Percentiles rank a stretch among this genome's conserved stretches.
Evolutionary conservation across 2,797 vertebrate species (phyloP).

Genomic region (Melanotaenia maccullochi): DNA sequence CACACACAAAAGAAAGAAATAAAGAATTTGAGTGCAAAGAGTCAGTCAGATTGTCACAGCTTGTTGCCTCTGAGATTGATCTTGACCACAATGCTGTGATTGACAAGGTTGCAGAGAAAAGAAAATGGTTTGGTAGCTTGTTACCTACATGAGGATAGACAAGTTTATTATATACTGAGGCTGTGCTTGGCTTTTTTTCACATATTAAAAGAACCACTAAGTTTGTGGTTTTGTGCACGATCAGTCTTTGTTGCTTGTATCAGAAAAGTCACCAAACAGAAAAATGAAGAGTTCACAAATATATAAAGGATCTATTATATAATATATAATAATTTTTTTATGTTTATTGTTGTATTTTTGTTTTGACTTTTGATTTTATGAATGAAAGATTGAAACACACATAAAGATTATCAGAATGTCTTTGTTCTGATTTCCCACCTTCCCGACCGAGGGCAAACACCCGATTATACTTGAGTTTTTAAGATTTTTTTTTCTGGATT

Average conservation of each 20-base stretch:
- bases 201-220: not conserved
- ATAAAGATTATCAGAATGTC: no score
- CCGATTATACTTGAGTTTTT: no score
- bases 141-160: conserved; percentile 4
- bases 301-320: no score
- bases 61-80: conserved; percentile 13
- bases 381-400: not conserved
- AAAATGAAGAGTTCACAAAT: no score
- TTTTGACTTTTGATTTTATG: no score
- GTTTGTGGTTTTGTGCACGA: not conserved
- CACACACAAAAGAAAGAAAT: no score
- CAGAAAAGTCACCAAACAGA: no score
- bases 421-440: no score
- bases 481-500: no score
- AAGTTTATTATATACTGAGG: conserved; percentile 3
- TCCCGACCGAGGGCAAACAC: no score
- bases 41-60: conserved; percentile 10
- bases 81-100: conserved; percentile 4
- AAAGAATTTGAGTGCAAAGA: conserved; percentile 1
- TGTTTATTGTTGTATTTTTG: not conserved
- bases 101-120: conserved; percentile 6
- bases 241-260: no score
- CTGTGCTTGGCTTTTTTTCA: not conserved
- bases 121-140: conserved; percentile 3
- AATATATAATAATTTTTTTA: no score